Conservation (phyloP, 2,888 invertebrate genomes). For the Hyalella azteca region DNA sequence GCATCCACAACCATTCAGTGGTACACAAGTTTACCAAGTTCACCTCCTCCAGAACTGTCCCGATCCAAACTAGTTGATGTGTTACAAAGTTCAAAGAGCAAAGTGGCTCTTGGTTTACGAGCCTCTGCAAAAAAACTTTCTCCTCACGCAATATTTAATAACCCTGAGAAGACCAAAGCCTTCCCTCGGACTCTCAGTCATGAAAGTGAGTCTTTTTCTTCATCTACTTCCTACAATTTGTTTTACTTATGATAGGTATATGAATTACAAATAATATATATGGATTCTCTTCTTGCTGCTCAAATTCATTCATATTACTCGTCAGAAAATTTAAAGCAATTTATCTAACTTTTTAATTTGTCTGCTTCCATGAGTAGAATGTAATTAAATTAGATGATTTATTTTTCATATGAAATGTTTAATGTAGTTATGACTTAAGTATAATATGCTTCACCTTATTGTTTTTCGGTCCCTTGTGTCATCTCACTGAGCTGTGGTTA, state of each 20-base stretch:
- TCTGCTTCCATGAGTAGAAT: too few relatives aligned
- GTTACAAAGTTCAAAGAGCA: not conserved
- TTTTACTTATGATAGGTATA: not conserved
- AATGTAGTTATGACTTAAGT: too few relatives aligned
- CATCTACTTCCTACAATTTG: not conserved
- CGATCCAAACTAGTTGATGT: not conserved
- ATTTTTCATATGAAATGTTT: too few relatives aligned
- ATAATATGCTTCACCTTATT: too few relatives aligned
- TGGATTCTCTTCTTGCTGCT: too few relatives aligned
- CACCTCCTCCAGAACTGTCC: not conserved
- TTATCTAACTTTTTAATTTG: too few relatives aligned
- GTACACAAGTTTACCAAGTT: conserved; percentile 6
- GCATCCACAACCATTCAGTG: not conserved
- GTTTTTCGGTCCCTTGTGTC: too few relatives aligned
- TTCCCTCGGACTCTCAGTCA: not conserved
- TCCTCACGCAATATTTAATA: not conserved
- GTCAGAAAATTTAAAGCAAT: too few relatives aligned
- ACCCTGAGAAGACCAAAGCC: not conserved
- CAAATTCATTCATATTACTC: too few relatives aligned
- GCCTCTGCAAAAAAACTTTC: not conserved
- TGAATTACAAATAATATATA: not conserved
- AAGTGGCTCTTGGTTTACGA: not conserved
- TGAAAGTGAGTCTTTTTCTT: not conserved
- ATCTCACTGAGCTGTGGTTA: too few relatives aligned
- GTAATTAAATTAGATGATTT: too few relatives aligned